These are phyloP conservation scores for Myotis pilosus DNA, from an alignment of 2,797 vertebrate genomes.

Conservation along the genomic window DNA sequence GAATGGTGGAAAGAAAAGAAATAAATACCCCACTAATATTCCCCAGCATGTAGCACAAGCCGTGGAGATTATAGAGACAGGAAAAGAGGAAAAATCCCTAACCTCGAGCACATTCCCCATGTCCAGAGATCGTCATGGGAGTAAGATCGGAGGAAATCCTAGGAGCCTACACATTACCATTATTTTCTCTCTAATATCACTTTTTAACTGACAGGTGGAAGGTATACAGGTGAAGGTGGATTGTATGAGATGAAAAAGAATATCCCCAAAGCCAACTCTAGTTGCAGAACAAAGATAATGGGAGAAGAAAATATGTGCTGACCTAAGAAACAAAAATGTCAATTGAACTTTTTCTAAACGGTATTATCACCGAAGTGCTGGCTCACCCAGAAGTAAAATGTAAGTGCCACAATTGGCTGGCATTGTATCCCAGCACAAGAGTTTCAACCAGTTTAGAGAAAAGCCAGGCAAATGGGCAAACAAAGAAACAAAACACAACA, in stretches of 20 bases:
- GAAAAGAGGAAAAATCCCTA: neutral
- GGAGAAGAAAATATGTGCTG: neutral
- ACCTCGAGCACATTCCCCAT: neutral
- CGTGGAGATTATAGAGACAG: neutral
- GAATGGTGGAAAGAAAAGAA: neutral
- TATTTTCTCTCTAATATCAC: neutral
- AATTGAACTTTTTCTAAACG: neutral
- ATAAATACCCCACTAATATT: neutral
- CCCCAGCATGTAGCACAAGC: neutral
- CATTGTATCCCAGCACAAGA: neutral
- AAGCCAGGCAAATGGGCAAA: neutral
- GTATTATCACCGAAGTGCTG: neutral
- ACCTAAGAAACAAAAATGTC: neutral
- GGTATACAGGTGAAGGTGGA: neutral
- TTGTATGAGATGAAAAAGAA: neutral
- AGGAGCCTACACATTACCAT: neutral
- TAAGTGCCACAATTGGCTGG: neutral
- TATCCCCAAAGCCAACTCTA: neutral
- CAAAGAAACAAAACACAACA: neutral
- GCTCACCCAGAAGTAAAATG: neutral
- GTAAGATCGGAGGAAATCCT: neutral
- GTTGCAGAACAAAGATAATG: neutral
- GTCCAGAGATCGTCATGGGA: neutral
- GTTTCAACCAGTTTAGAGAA: neutral
- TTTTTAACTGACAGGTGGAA: neutral